Base-by-base conservation (phyloP, 1,140 invertebrate species). In the Whitmania pigra region DNA sequence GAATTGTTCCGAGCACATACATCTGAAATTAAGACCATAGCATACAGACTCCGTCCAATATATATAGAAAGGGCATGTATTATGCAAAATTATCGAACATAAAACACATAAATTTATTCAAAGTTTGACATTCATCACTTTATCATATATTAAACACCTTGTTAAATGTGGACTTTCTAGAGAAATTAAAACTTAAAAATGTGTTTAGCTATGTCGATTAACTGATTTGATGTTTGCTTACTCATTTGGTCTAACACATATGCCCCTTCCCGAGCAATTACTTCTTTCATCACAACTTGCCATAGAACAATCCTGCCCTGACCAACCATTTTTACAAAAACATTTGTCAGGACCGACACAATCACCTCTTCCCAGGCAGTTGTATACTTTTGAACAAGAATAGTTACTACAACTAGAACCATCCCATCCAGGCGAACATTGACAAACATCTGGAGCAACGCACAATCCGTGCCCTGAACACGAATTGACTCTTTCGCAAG, bases 211-310 rank as follows among this genome's bases (percentile, higher is more conserved):
- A 31, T 31, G 36, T 11, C 17, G 22, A 31, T 68, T 68, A 15
- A 36, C 6, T 31, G 11, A 36, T 40, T 43, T 31, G 2, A 6
- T 25, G 13, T 49, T 49, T 49, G 43, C 43, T 70, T 31, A 70
- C 69, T 49, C 20, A 36, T 76, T 53, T 22, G 76, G 76, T 57
- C 49, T 54, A 29, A 74, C 29, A 69, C 76, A 76, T 5, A 75
- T 36, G 15, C 76, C 76, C 66, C 72, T 49, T n/a, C 67, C 71
- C 22, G 67, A 72, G 60, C 76, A 76, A 72, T 75, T 72, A 36
- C 73, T 74, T 0, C 74, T 72, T n/a, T 72, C 40, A 15, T 6
- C 40, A 57, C 76, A 76, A 2, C 20, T 70, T 27, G 69, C 53
- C 3, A 36, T 18, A 20, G 72, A 70, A 43, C 72, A 73, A 31